Percentiles rank a stretch among this genome's conserved stretches.
Evolutionary conservation across 2,797 vertebrate species (phyloP).

Genomic region (Arrhamphus sclerolepis): DNA sequence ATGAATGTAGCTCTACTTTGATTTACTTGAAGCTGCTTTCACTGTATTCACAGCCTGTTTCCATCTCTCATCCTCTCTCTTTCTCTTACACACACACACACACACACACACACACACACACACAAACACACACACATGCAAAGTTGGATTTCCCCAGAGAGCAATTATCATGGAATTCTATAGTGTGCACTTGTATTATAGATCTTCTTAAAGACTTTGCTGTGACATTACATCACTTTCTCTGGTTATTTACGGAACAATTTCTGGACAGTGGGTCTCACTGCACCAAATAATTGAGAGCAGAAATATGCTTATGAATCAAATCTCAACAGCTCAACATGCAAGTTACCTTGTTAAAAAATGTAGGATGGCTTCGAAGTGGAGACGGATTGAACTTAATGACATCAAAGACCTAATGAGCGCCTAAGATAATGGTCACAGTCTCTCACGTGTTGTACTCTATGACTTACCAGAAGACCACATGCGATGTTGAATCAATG

Average conservation of each 20-base stretch:
- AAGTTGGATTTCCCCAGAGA: slow-evolving; percentile 55
- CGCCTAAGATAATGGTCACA: background rate
- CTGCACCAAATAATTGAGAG: slow-evolving; percentile 57
- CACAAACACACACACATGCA: slow-evolving; percentile 20
- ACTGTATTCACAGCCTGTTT: slow-evolving; percentile 28
- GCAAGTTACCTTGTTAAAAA: slow-evolving; percentile 23
- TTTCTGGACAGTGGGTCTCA: slow-evolving; percentile 44
- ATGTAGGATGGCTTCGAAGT: slow-evolving; percentile 5
- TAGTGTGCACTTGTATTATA: slow-evolving; percentile 59
- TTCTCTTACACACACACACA: too few species aligned
- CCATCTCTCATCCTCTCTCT: slow-evolving; percentile 1
- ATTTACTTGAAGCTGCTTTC: slow-evolving; percentile 51
- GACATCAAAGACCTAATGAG: slow-evolving; percentile 3
- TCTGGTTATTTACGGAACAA: slow-evolving; percentile 61
- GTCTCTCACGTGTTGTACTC: background rate
- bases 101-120: slow-evolving; percentile 6
- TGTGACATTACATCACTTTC: slow-evolving; percentile 62
- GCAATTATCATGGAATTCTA: slow-evolving; percentile 67
- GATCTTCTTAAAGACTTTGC: slow-evolving; percentile 56
- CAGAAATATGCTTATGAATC: slow-evolving; percentile 61
- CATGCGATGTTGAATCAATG: background rate
- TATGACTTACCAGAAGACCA: background rate
- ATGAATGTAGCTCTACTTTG: slow-evolving; percentile 66
- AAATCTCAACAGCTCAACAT: slow-evolving; percentile 27
- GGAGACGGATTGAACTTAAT: slow-evolving; percentile 2